Percentiles rank a stretch among this genome's conserved stretches.
Conservation (phyloP, 2,888 invertebrate species). For the Crepidodera aurea region DNA sequence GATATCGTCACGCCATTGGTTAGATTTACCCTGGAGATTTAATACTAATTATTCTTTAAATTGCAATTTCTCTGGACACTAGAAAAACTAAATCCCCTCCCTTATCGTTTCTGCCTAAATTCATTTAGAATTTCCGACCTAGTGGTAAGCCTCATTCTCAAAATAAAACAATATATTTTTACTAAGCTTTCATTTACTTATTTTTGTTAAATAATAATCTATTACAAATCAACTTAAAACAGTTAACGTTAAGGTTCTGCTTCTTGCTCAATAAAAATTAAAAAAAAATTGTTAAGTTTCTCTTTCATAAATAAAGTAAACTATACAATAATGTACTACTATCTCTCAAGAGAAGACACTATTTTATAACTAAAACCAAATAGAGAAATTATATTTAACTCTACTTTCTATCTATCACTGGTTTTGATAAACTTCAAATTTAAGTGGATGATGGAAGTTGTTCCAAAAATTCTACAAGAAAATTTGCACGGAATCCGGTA, state of each 20-base stretch:
- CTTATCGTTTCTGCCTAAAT: too few relatives aligned
- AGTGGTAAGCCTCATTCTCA: too few relatives aligned
- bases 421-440: conserved; percentile 35
- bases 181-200: conserved; percentile 20
- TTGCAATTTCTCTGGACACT: too few relatives aligned
- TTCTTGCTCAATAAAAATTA: conserved; percentile 23
- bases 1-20: too few relatives aligned
- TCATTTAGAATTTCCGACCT: too few relatives aligned
- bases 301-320: conserved; percentile 18
- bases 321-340: conserved; percentile 20
- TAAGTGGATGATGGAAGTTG: conserved; percentile 18
- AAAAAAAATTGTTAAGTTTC: conserved; percentile 22
- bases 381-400: conserved; percentile 8
- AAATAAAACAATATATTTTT: not conserved
- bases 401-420: conserved; percentile 42
- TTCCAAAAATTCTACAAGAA: conserved; percentile 37
- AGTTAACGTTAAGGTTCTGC: conserved; percentile 21
- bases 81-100: too few relatives aligned
- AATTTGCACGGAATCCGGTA: conserved; percentile 32
- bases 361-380: conserved; percentile 25
- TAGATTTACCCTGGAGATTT: too few relatives aligned
- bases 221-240: conserved; percentile 28
- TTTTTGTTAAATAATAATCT: conserved; percentile 21
- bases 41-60: too few relatives aligned
- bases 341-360: conserved; percentile 14